Evolutionary conservation across 2,888 invertebrate species (phyloP), one percentile per base, ranked within the genome.

Genomic region (Caenorhabditis virilis): DNA sequence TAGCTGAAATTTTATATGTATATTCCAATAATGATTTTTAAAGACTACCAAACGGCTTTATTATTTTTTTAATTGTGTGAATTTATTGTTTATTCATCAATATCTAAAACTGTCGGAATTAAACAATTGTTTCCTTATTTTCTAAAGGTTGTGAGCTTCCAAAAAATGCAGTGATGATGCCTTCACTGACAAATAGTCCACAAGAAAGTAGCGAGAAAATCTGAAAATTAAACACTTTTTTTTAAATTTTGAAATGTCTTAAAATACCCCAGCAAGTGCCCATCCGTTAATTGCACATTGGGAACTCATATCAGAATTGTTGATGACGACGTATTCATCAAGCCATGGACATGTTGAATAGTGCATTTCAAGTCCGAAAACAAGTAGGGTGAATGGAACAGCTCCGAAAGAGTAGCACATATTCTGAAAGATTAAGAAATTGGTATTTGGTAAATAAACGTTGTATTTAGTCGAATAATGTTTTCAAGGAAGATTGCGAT

Each of bases 301-400:
- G 7, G 78, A 72, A 26, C 76, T 73, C 67, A 76, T 72, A 41
- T 70, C 72, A 4, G 57, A 52, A 49, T 63, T 57, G 48, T 52
- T 55, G 61, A 60, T 60, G 13, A 55, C 55, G 5, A 67, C 53
- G 51, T 76, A 80, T 33, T 79, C 79, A 41, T 78, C 79, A 2
- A 80, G 66, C 79, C 79, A 80, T 0, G 80, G 80, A 50, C 80
- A 80, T n/a, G 80, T 77, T 7, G 75, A 76, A 59, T 80, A 80
- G 50, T 80, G 80, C 79, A 80, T 80, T 60, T 80, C 78, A n/a
- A 80, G 63, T 3, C 79, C 80, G 52, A 80, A 80, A 15, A 80
- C 76, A 42, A 80, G 73, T 9, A 80, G 56, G 3, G 78, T 68
- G 55, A 78, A 76, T 1, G 79, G 79, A 9, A 80, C 80, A 15